Evolutionary conservation across 2,113 vertebrate genomes (phyloP).

Genomic region (Hippolais icterina): DNA sequence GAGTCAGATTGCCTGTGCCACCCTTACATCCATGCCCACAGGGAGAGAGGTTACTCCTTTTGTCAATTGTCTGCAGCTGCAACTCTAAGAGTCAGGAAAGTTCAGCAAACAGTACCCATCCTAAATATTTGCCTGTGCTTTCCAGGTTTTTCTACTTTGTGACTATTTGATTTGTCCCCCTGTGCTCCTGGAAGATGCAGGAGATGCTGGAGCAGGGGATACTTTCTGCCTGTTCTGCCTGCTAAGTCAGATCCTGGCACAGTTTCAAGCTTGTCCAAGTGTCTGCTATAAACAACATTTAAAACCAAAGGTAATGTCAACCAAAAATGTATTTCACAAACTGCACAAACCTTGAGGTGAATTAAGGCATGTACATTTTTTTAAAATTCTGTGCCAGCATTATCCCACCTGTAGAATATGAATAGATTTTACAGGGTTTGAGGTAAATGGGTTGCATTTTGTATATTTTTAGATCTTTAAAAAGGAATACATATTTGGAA

Average conservation of each 20-base stretch:
- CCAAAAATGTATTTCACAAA: background rate
- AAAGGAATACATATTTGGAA: background rate
- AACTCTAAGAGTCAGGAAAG: background rate
- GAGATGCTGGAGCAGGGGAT: background rate
- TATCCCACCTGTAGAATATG: background rate
- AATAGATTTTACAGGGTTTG: conserved; percentile 22
- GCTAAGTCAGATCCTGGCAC: background rate
- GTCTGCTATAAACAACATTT: background rate
- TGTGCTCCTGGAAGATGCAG: background rate
- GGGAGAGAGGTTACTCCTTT: background rate
- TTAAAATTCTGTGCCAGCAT: background rate
- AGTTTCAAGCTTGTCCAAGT: background rate
- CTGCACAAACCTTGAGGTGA: background rate
- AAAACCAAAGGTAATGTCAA: background rate
- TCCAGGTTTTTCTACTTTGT: background rate
- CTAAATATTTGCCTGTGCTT: background rate
- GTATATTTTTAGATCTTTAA: background rate
- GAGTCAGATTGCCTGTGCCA: fast-evolving
- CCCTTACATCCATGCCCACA: background rate
- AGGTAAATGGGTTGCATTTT: conserved; percentile 14
- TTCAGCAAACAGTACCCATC: background rate
- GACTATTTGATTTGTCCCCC: background rate
- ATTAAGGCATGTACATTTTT: background rate
- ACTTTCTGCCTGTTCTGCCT: background rate
- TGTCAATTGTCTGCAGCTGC: background rate